These are phyloP conservation scores for Synchiropus splendidus DNA, from an alignment of 2,113 vertebrate genomes.

Conservation along the genomic window DNA sequence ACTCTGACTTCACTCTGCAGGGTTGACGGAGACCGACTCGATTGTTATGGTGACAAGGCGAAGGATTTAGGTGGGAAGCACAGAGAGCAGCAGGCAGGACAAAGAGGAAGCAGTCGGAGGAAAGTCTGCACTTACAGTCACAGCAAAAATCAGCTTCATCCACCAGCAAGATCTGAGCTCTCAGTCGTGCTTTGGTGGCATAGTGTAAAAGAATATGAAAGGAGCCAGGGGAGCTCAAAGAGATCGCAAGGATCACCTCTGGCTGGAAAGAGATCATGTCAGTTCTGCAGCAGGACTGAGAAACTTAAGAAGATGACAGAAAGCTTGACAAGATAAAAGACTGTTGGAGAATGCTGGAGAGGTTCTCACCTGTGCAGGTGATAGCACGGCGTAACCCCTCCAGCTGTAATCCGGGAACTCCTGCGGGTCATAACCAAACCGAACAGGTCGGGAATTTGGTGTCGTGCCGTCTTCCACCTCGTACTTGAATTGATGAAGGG, in stretches of 20 bases:
- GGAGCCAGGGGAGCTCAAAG: slow-evolving; percentile 71
- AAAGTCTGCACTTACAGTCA: slow-evolving; percentile 74
- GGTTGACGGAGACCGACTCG: slow-evolving; percentile 57
- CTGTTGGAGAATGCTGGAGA: not conserved
- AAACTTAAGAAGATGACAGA: not conserved
- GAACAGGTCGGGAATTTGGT: slow-evolving; percentile 62
- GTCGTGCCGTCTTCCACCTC: slow-evolving; percentile 83
- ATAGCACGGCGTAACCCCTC: slow-evolving; percentile 84
- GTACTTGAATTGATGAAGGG: slow-evolving; percentile 84
- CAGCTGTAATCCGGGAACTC: slow-evolving; percentile 86
- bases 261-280: slow-evolving; percentile 73
- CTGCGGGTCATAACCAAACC: slow-evolving; percentile 75
- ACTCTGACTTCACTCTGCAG: slow-evolving; percentile 85
- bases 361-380: slow-evolving; percentile 70
- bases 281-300: slow-evolving; percentile 20
- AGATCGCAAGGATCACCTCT: slow-evolving; percentile 71
- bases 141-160: slow-evolving; percentile 71
- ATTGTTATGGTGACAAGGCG: slow-evolving; percentile 16
- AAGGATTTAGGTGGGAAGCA: slow-evolving; percentile 7
- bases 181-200: slow-evolving; percentile 63
- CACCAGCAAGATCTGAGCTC: slow-evolving; percentile 67
- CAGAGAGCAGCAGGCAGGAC: slow-evolving; percentile 18
- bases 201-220: slow-evolving; percentile 72
- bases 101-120: slow-evolving; percentile 11
- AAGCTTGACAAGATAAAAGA: not conserved